Evolutionary conservation across 2,888 invertebrate species (phyloP).

Genomic region (Andrena haemorrhoa): DNA sequence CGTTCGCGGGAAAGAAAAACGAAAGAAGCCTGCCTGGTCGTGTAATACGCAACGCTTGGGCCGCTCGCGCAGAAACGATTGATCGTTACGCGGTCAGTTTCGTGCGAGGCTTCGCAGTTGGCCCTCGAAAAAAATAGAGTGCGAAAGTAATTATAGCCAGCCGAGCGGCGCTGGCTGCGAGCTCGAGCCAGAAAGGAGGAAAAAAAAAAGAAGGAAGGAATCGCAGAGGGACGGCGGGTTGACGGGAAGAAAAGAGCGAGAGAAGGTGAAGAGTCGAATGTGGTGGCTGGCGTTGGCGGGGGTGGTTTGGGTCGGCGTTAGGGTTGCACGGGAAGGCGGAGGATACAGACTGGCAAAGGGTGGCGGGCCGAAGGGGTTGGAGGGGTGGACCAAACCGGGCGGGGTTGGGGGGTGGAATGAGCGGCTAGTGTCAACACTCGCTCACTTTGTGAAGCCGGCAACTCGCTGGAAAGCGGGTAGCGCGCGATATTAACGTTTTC

Average conservation of each 20-base stretch:
- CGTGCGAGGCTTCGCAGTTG: constrained; percentile 36
- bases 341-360: constrained; percentile 68
- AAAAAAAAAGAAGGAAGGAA: constrained; percentile 23
- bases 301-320: constrained; percentile 60
- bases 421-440: constrained; percentile 83
- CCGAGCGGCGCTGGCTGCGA: constrained; percentile 15
- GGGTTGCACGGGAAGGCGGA: constrained; percentile 64
- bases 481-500: constrained; percentile 83
- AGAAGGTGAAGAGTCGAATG: constrained; percentile 62
- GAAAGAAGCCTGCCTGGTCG: background rate
- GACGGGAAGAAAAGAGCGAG: constrained; percentile 16
- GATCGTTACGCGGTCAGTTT: constrained; percentile 56
- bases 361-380: constrained; percentile 56
- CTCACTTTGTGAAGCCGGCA: constrained; percentile 83
- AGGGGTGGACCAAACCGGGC: constrained; percentile 62
- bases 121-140: constrained; percentile 38
- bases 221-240: constrained; percentile 1
- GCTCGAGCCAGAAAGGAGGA: background rate
- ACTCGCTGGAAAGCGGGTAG: constrained; percentile 79
- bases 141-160: constrained; percentile 67
- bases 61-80: constrained; percentile 44
- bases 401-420: constrained; percentile 70
- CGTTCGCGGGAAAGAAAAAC: constrained; percentile 24
- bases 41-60: background rate
- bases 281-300: constrained; percentile 41